These are phyloP conservation scores for Brachionichthys hirsutus DNA, from an alignment of 2,113 vertebrate species.

Conservation along the genomic window DNA sequence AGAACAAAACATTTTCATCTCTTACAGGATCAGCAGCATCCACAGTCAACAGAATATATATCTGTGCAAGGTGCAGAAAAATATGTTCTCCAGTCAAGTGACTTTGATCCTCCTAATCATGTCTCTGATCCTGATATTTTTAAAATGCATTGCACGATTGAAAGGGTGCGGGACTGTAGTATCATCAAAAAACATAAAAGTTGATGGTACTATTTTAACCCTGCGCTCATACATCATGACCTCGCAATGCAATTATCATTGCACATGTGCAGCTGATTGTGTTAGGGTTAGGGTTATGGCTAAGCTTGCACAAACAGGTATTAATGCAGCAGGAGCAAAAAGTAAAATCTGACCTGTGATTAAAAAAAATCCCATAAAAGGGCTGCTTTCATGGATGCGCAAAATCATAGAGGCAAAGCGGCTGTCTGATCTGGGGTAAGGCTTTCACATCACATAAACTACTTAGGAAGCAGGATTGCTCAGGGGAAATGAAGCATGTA, in stretches of 20 bases:
- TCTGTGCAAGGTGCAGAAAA: conserved; percentile 69
- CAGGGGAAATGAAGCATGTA: conserved; percentile 39
- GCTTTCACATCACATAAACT: conserved; percentile 8
- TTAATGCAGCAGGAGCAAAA: background rate
- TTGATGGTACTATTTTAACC: too few species aligned
- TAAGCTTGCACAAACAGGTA: background rate
- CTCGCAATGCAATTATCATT: too few species aligned
- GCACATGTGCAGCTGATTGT: background rate
- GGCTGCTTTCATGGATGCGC: background rate
- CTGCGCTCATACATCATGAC: too few species aligned
- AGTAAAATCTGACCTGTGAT: background rate
- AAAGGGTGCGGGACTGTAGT: too few species aligned
- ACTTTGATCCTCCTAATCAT: too few species aligned
- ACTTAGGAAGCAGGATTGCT: conserved; percentile 25
- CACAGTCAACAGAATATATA: conserved; percentile 76
- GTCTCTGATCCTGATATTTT: background rate
- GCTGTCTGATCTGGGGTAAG: conserved; percentile 11
- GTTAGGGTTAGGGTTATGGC: background rate
- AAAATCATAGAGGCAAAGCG: background rate
- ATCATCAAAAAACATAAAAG: too few species aligned
- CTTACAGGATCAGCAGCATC: conserved; percentile 50
- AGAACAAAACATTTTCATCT: conserved; percentile 75
- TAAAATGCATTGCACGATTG: background rate
- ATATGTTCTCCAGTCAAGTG: background rate
- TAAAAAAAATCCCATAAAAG: conserved; percentile 22